Base-by-base conservation (phyloP, 2,888 invertebrate species). In the Agrotis exclamationis region DNA sequence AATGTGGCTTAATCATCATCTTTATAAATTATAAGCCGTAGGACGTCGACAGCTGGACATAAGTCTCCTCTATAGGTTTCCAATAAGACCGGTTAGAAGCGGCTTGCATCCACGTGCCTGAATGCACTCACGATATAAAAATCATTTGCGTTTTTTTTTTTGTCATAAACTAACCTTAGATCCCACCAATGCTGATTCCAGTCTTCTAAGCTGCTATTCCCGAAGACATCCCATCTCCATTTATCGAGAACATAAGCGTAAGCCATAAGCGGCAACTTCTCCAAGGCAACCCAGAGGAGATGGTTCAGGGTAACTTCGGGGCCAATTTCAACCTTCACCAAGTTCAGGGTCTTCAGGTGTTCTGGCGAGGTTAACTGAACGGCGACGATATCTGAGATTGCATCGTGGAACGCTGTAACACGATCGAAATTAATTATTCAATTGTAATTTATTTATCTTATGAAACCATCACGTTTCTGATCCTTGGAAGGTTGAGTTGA, bases 301-400 rank as follows among this genome's bases (percentile, higher is more conserved):
- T 96, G 93, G 82, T 96, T 96, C 69, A 95, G 62, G 1, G 90
- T 91, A 0, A 92, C 91, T 83, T 96, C 93, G 1, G 90, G 86
- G 11, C 93, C 91, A 0, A 90, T 89, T 20, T 92, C 92, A 28
- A 92, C 90, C 53, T 93, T 90, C 45, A 95, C 88, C 53, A 96
- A 87, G 80, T 93, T 93, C 82, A 97, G 89, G 75, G 91, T 93
- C 72, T 92, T 88, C 66, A 97, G 88, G 86, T 96, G 95, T 44
- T 94, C 90, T 0, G 97, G 97, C 18, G 96, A 95, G n/a, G 96
- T 94, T 56, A 97, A 92, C 56, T 97, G 97, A 22, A 97, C 89
- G 9, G 97, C 97, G 16, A 97, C 95, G 28, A 97, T 96, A 80
- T 97, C 97, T 0, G 97, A 97, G 63, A 97, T 94, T 44, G 97